Base-by-base conservation (phyloP, 2,888 invertebrate genomes). In the Cataglyphis albicans region DNA sequence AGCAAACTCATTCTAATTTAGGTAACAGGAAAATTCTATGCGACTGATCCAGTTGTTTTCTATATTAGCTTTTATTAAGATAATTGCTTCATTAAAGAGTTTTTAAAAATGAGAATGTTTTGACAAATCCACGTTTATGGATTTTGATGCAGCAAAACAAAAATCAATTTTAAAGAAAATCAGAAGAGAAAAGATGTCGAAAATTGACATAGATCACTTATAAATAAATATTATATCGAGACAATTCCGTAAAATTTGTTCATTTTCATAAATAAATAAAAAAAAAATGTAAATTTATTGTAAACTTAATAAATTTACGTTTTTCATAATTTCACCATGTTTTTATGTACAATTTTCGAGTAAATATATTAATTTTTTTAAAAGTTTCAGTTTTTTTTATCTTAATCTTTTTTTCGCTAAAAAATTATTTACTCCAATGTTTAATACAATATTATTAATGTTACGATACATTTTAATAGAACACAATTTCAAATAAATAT, bases 121-220 rank as follows among this genome's bases (percentile, higher is more conserved):
- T 9, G 7, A 44, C 6, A 18, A 29, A 44, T 64, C 1, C 10
- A 9, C 15, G 1, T 65, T 65, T 41, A 7, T 41, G n/a, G 6
- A 65, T 9, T 21, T 65, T 65, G 15, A 2, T 25, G 41, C 15
- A 44, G 41, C 25, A 44, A 67, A 44, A 15, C 15, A 1, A 18
- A 67, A 67, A 44, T 44, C 4, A 67, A 5, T 25, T 67, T 67
- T 67, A 29, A 65, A 64, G 10, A 64, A 18, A 48, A 48, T 48
- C 48, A 18, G 1, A n/a, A 52, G 18, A 52, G 48, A 0, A 52
- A 52, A n/a, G 2, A n/a, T 48, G n/a, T n/a, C 7, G 25, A 48
- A 18, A 48, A 44, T 3, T 0, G 44, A 44, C 4, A 44, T 44
- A 44, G 44, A 44, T 15, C 15, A 44, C 5, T 15, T 44, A 44